A percentile compares a stretch with the other conserved stretches of the same genome.
Evolutionary conservation across 2,888 invertebrate genomes (phyloP).

Genomic region (Chrysotoxum bicinctum): DNA sequence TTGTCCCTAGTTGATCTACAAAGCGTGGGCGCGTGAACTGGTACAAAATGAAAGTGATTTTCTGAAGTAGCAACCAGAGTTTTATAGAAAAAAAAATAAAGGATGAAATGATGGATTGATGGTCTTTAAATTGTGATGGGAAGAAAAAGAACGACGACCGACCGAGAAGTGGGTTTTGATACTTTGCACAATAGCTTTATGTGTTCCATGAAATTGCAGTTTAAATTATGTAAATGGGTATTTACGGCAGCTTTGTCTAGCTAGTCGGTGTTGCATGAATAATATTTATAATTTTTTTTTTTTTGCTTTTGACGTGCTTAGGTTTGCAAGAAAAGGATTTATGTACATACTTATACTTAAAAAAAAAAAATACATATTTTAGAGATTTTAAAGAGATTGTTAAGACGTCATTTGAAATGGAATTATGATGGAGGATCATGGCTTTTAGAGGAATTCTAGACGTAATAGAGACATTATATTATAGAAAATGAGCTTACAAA

Average conservation of each 20-base stretch:
- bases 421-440: constrained; percentile 27
- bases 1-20: background rate
- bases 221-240: constrained; percentile 66
- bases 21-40: background rate
- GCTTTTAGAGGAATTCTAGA: background rate
- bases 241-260: constrained; percentile 56
- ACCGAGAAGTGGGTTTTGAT: background rate
- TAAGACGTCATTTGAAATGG: constrained; percentile 56
- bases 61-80: background rate
- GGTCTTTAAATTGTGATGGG: constrained; percentile 5
- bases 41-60: constrained; percentile 31
- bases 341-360: background rate
- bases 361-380: constrained; percentile 23
- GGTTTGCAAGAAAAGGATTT: background rate
- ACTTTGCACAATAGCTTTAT: constrained; percentile 55
- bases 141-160: background rate
- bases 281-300: constrained; percentile 16
- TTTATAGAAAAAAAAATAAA: background rate
- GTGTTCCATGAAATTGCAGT: constrained; percentile 59
- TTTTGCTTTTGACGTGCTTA: background rate
- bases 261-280: constrained; percentile 9
- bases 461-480: constrained; percentile 1
- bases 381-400: constrained; percentile 54
- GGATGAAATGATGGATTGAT: constrained; percentile 27
- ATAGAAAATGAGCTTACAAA: background rate